Percentiles rank a stretch among this genome's conserved stretches.
Evolutionary conservation across 2,113 vertebrate genomes (phyloP).

Genomic region (Pholis gunnellus): DNA sequence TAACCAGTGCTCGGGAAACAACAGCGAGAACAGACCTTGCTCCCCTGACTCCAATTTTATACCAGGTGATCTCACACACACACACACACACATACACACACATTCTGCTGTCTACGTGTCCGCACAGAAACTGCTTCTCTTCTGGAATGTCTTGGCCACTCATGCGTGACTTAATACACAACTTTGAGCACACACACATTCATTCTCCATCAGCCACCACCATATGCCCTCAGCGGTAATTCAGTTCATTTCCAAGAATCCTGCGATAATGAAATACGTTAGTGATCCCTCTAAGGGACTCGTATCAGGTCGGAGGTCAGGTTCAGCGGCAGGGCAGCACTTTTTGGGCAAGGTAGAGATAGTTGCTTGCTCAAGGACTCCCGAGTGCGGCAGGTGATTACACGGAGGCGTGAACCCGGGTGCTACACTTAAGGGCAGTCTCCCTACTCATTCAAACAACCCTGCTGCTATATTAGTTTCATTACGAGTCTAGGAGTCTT

Average conservation of each 20-base stretch:
- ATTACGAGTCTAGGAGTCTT: conserved; percentile 52
- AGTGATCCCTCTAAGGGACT: conserved; percentile 51
- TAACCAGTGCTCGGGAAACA: conserved; percentile 93
- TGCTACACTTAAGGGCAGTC: conserved; percentile 62
- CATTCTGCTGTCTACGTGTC: background rate
- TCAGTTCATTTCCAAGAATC: conserved; percentile 59
- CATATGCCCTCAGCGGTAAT: conserved; percentile 57
- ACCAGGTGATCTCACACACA: conserved; percentile 85
- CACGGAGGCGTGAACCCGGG: conserved; percentile 48
- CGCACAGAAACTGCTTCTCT: background rate
- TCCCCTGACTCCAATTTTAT: conserved; percentile 91
- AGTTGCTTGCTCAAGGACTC: conserved; percentile 57
- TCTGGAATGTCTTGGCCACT: conserved; percentile 26
- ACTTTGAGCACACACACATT: conserved; percentile 14
- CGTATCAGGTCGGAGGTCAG: conserved; percentile 53
- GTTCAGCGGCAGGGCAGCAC: conserved; percentile 58
- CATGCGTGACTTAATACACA: conserved; percentile 39
- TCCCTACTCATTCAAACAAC: conserved; percentile 36
- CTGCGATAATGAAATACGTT: conserved; percentile 59
- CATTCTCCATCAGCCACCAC: conserved; percentile 28
- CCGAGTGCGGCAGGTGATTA: conserved; percentile 55
- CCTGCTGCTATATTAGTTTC: conserved; percentile 62
- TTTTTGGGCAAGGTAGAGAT: conserved; percentile 42
- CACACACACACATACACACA: conserved; percentile 2
- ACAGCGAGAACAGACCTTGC: conserved; percentile 89